Evolutionary conservation across 2,113 vertebrate species (phyloP), one percentile per base, ranked within the genome.

Genomic region (Percopsis transmontana): DNA sequence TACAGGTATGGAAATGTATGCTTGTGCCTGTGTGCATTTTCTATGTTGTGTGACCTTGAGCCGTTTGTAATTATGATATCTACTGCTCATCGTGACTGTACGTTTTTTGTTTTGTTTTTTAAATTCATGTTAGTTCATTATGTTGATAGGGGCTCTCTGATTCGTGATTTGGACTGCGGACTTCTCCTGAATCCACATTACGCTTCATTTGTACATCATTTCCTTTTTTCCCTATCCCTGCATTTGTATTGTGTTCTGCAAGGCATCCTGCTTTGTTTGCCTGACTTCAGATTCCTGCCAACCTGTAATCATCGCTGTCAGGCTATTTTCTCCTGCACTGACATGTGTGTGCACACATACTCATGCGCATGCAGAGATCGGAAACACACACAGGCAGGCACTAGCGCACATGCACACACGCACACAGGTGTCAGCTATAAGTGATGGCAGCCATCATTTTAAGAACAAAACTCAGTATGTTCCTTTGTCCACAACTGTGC

Each of bases 301-400:
- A 51, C 77, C 71, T 70, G 71, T 47, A 76, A 81, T 84, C 75
- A 70, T 80, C 71, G 16, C 66, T 24, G 63, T 64, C 66, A 59
- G 62, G 7, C 59, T 64, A 56, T 61, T 64, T 53, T 38, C 24
- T 21, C 48, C 19, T 55, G 20, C 57, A 9, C 75, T 14, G 50
- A 52, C 50, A 50, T 11, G 23, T 7, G 44, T 9, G 0, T 11
- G 42, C 15, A 15, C 12, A 44, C 42, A 39, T 16, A 7, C 27
- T 33, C 27, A 33, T 33, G 2, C 9, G 41, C 68, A 47, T 51
- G 42, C 1, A 3, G 44, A 23, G 2, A 2, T 33, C 8, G 3
- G 18, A 18, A 48, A 16, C 47, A 16, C 47, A 48, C n/a, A 48
- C 12, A 48, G 12, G 11, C 47, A 16, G 7, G 15, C 7, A 64